Evolutionary conservation across 2,797 vertebrate genomes (phyloP).

Genomic region (Mus minutoides): DNA sequence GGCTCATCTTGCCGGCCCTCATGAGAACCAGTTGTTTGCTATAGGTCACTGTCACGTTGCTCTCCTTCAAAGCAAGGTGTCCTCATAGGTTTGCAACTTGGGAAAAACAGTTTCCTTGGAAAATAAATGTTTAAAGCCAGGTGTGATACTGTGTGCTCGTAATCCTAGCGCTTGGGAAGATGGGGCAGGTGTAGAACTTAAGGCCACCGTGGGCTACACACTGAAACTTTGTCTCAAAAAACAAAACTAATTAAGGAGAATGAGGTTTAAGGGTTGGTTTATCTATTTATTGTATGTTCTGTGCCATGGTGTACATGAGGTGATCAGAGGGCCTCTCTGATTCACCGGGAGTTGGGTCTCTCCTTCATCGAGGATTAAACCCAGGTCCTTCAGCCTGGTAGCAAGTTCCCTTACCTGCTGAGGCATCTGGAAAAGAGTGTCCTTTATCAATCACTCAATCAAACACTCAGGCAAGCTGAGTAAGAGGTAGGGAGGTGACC

Average conservation of each 20-base stretch:
- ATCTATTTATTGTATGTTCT: neutral
- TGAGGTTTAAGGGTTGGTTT: neutral
- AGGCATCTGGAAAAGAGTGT: neutral
- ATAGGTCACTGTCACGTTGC: rapidly evolving
- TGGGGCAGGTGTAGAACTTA: neutral
- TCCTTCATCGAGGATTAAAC: neutral
- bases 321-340: neutral
- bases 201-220: neutral
- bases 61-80: neutral
- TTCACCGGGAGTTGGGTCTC: neutral
- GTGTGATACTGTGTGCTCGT: too few species aligned
- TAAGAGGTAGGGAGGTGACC: neutral
- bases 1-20: neutral
- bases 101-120: neutral
- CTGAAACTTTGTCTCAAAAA: neutral
- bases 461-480: neutral
- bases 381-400: neutral
- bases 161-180: neutral
- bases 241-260: neutral
- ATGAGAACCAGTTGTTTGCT: neutral
- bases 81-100: neutral
- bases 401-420: neutral
- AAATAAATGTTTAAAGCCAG: neutral
- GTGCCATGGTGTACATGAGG: neutral
- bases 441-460: neutral